A percentile compares a stretch with the other conserved stretches of the same genome.
These are phyloP conservation scores for Mus caroli DNA, from an alignment of 2,797 vertebrate genomes.

Conservation along the genomic window DNA sequence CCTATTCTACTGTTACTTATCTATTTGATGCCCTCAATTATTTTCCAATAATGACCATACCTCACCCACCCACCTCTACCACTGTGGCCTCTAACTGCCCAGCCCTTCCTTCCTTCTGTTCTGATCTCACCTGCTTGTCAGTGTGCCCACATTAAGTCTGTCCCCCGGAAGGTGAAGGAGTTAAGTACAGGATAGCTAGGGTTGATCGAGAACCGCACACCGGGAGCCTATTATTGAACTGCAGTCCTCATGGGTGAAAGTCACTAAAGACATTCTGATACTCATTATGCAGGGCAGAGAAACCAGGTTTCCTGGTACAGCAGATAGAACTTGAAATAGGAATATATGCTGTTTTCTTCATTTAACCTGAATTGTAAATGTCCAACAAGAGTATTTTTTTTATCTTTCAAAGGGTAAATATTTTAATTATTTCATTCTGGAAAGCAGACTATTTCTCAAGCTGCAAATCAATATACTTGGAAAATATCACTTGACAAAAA, in stretches of 20 bases:
- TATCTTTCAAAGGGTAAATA: constrained; percentile 24
- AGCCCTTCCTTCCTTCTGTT: not conserved
- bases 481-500: constrained; percentile 12
- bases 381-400: not conserved
- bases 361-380: constrained; percentile 49
- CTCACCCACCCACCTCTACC: not conserved
- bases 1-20: not conserved
- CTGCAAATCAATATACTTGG: not conserved
- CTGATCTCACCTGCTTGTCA: not conserved
- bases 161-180: not conserved
- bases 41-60: not conserved
- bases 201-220: not conserved
- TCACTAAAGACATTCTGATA: not conserved
- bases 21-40: not conserved
- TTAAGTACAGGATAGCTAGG: not conserved
- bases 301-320: not conserved
- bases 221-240: not conserved
- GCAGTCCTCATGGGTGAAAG: not conserved
- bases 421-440: constrained; percentile 14
- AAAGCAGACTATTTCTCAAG: not conserved
- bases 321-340: constrained; percentile 5
- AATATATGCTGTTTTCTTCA: constrained; percentile 12
- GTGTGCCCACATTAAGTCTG: not conserved
- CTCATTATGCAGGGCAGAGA: not conserved
- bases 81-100: not conserved